A percentile compares a stretch with the other conserved stretches of the same genome.
Conservation (phyloP, 2,797 vertebrate genomes). For the Neosalanx taihuensis region DNA sequence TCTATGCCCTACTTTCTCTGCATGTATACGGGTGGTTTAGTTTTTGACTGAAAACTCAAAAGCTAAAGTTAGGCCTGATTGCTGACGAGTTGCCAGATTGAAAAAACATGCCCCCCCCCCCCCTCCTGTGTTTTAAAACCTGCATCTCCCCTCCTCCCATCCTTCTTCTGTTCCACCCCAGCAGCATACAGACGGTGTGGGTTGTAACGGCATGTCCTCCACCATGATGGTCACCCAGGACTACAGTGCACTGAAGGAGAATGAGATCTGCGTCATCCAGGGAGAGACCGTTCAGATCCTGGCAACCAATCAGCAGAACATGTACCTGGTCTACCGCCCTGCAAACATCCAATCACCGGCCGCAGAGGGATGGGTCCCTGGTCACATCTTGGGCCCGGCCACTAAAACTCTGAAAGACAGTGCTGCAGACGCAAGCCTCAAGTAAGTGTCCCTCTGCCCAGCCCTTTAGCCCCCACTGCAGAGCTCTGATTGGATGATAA, state of each 20-base stretch:
- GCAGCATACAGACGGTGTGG: conserved; percentile 74
- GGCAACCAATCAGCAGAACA: conserved; percentile 97
- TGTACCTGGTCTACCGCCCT: conserved; percentile 93
- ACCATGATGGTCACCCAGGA: conserved; percentile 91
- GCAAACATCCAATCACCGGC: conserved; percentile 90
- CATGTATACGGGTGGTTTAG: neutral
- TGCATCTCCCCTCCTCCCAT: conserved; percentile 1
- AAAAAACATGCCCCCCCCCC: neutral
- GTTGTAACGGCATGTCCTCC: conserved; percentile 89
- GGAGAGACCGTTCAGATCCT: conserved; percentile 94
- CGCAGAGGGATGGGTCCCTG: conserved; percentile 97
- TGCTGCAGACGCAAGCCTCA: conserved; percentile 89
- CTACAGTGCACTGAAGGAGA: conserved; percentile 97
- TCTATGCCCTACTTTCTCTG: conserved; percentile 3
- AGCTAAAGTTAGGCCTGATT: neutral
- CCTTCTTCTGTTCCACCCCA: conserved; percentile 12
- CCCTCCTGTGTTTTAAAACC: conserved; percentile 15
- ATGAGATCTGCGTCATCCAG: conserved; percentile 92
- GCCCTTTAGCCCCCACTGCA: conserved; percentile 32
- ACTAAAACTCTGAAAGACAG: conserved; percentile 85
- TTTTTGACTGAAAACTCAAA: neutral
- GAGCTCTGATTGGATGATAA: conserved; percentile 54
- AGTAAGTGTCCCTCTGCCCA: conserved; percentile 86
- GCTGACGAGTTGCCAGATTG: no score
- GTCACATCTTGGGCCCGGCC: conserved; percentile 84